Conservation (phyloP, 1,140 invertebrate species). For the Oryctes rhinoceros region DNA sequence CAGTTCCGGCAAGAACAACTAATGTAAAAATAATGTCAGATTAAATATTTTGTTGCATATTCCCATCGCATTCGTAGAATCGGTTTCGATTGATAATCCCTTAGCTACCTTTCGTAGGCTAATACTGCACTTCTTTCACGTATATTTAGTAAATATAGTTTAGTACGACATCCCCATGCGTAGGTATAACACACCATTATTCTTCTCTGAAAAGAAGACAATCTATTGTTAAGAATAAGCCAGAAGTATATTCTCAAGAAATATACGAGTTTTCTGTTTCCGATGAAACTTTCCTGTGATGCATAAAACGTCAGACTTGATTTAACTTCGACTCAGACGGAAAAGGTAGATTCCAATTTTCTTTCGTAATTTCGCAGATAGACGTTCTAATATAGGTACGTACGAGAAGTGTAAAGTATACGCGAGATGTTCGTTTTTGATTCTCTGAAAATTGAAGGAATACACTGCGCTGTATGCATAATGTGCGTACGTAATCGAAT, state of each 20-base stretch:
- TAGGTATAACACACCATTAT: too few species aligned
- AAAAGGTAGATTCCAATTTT: background rate
- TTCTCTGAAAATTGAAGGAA: background rate
- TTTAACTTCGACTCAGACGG: background rate
- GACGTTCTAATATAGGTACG: background rate
- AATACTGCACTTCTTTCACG: too few species aligned
- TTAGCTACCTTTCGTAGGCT: too few species aligned
- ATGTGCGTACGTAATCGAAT: background rate
- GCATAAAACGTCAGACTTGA: slow-evolving; percentile 8
- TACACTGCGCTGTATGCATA: background rate
- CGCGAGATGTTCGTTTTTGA: background rate
- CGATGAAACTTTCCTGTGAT: background rate
- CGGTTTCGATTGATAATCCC: too few species aligned
- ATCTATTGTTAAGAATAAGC: too few species aligned
- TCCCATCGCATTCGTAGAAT: too few species aligned
- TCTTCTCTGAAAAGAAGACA: too few species aligned
- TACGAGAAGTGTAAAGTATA: background rate
- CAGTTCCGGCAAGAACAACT: too few species aligned
- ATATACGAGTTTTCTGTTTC: background rate
- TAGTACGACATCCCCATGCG: too few species aligned
- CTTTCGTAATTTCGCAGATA: background rate
- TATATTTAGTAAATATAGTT: too few species aligned
- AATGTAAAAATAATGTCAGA: too few species aligned
- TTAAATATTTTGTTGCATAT: too few species aligned
- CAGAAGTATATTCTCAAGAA: background rate